phyloP scores from a whole-genome alignment of 2,888 invertebrate genomes.

The Leptinotarsa juncta region DNA sequence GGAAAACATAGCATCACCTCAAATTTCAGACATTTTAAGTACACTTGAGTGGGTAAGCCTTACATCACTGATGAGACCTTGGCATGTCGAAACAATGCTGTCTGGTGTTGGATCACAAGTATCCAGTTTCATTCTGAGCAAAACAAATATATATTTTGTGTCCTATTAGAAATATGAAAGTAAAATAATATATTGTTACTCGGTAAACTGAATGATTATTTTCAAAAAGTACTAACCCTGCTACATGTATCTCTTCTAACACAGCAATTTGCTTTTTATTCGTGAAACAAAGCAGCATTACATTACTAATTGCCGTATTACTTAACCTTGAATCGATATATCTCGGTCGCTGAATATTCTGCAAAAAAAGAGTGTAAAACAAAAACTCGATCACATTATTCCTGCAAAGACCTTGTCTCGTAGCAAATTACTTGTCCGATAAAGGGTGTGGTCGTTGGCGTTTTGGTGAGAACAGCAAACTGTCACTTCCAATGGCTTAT shows the following conservation, averaged over 20 bases:
- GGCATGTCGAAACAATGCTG: no score
- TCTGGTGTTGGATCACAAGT: no score
- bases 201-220: background rate
- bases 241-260: background rate
- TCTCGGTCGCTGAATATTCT: background rate
- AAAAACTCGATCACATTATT: conserved; percentile 27
- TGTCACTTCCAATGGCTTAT: background rate
- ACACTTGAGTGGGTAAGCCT: no score
- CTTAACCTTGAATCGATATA: conserved; percentile 14
- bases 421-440: conserved; percentile 4
- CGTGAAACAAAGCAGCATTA: background rate
- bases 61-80: no score
- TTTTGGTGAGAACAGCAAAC: background rate
- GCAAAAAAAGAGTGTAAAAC: conserved; percentile 7
- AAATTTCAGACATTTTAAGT: no score
- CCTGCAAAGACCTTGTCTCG: conserved; percentile 18
- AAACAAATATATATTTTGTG: no score
- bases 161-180: no score
- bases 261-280: conserved; percentile 16
- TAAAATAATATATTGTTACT: no score
- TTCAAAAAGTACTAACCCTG: background rate
- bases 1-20: no score
- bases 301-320: conserved; percentile 18
- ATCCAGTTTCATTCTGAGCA: no score
- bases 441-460: conserved; percentile 26